A percentile compares a stretch with the other conserved stretches of the same genome.
phyloP scores from a whole-genome alignment of 1,140 invertebrate species.

The Metopolophium dirhodum region DNA sequence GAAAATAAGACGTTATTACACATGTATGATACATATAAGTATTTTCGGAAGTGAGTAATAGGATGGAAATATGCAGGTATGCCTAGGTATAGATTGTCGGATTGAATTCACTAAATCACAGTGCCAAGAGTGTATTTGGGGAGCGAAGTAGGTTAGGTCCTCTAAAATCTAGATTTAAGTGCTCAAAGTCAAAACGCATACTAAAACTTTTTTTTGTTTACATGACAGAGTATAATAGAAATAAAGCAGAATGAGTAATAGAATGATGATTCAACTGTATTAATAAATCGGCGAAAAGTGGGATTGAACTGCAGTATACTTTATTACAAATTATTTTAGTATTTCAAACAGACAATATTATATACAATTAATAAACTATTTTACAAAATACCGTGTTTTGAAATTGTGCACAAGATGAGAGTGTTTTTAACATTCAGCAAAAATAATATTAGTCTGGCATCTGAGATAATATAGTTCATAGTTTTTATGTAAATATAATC shows the following conservation, averaged over 20 bases:
- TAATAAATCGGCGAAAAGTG: not conserved
- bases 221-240: not conserved
- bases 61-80: not conserved
- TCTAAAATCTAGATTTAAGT: too few relatives aligned
- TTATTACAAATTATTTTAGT: not conserved
- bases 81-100: too few relatives aligned
- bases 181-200: not conserved
- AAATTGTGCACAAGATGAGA: not conserved
- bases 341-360: not conserved
- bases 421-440: not conserved
- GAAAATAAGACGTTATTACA: not conserved
- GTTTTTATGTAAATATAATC: not conserved
- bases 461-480: not conserved
- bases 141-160: too few relatives aligned
- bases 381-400: not conserved
- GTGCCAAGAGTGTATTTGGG: too few relatives aligned
- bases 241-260: not conserved
- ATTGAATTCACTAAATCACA: too few relatives aligned
- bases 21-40: not conserved
- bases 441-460: not conserved
- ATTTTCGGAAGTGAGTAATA: not conserved
- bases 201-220: too few relatives aligned
- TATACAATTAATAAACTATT: not conserved
- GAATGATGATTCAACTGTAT: not conserved
- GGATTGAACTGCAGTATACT: not conserved